Conservation (phyloP, 2,888 invertebrate genomes). For the Agrotis clavis region DNA sequence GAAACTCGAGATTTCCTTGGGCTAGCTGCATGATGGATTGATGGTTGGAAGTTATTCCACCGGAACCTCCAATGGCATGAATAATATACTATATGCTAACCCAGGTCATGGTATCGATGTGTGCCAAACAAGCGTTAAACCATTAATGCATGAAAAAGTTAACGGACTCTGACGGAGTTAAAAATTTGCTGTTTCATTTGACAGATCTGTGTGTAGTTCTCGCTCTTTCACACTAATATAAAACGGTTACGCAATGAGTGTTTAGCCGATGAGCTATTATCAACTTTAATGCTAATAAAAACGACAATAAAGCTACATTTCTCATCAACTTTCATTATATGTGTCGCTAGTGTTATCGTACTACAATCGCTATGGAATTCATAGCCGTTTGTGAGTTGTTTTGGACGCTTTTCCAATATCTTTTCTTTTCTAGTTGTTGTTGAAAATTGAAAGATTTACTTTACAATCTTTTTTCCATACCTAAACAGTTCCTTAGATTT, state of each 20-base stretch:
- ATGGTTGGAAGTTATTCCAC: neutral
- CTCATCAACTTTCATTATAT: slow-evolving; percentile 17
- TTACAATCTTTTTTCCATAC: too few species aligned
- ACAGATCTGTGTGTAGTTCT: neutral
- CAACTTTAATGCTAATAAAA: slow-evolving; percentile 24
- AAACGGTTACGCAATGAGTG: neutral
- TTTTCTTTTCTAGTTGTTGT: too few species aligned
- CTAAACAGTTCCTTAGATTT: neutral
- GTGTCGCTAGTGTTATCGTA: neutral
- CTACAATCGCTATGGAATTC: slow-evolving; percentile 6
- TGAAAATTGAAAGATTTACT: neutral
- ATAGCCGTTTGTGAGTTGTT: neutral
- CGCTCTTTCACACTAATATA: neutral
- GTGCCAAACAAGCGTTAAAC: neutral
- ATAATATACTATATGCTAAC: neutral
- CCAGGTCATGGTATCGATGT: neutral
- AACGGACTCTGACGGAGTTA: neutral
- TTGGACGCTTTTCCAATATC: neutral
- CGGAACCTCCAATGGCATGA: neutral
- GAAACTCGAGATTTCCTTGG: neutral
- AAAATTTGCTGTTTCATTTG: neutral
- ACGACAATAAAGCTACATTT: slow-evolving; percentile 18
- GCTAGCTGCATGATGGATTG: neutral
- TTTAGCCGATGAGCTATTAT: slow-evolving; percentile 19
- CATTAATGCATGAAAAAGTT: neutral